Evolutionary conservation across 2,888 invertebrate species (phyloP), one percentile per base, ranked within the genome.

Genomic region (Drosophila yooni): DNA sequence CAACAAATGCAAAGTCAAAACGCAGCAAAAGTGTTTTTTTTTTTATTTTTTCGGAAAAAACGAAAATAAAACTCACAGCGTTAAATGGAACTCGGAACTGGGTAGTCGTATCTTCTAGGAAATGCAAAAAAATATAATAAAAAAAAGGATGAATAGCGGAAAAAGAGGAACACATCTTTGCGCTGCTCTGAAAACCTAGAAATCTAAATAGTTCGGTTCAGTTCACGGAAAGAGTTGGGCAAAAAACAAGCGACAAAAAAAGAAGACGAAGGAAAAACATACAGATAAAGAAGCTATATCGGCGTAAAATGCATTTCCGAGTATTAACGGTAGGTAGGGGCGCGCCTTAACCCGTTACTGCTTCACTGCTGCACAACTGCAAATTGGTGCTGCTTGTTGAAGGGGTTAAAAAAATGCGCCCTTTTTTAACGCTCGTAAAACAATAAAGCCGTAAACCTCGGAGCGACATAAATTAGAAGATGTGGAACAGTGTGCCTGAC

Each of bases 111-210:
- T 21, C 38, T 89, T 81, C 88, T 40, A 3, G 57, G 89, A 83
- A 83, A 48, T 48, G 54, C 29, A 36, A 69, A 86, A 70, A 74
- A 58, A 65, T 33, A 11, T 27, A 46, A 56, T 29, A 70, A 34
- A 21, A 65, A 74, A 34, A 54, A 18, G 40, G 3, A 66, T 63
- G 57, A 53, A 63, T 59, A 58, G 50, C 15, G 11, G 31, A 53
- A 15, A 18, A 29, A 36, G 13, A 52, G 54, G 58, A 61, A 54
- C 36, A 52, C 46, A 51, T 46, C 34, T 43, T 52, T 52, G 54
- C 36, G 29, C 64, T 90, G 89, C 90, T 89, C 89, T 90, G 82
- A 79, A 86, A 86, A 86, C 80, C 86, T 87, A 87, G 71, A 86
- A 86, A 86, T 83, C 90, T 86, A 86, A 85, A 87, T 89, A 82